Evolutionary conservation across 2,113 vertebrate genomes (phyloP).

Genomic region (Pardalotus punctatus): DNA sequence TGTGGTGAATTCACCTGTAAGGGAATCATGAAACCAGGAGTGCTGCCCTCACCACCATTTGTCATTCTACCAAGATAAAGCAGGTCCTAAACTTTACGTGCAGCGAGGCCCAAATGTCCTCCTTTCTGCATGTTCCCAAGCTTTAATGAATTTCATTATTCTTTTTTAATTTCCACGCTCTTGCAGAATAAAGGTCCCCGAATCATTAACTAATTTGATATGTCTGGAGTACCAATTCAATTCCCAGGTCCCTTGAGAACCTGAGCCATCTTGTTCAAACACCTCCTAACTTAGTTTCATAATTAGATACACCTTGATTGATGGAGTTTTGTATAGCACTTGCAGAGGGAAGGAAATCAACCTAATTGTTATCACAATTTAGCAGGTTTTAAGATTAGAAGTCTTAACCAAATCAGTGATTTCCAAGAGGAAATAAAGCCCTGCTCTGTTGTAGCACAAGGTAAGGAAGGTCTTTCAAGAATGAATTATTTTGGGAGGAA

Average conservation of each 20-base stretch:
- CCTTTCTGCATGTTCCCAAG: constrained; percentile 26
- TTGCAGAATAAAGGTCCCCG: constrained; percentile 75
- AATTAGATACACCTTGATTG: constrained; percentile 78
- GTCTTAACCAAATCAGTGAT: constrained; percentile 40
- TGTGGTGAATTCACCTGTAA: constrained; percentile 5
- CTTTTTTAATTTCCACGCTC: constrained; percentile 76
- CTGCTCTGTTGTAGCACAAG: background rate
- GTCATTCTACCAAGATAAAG: constrained; percentile 31
- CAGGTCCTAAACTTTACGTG: constrained; percentile 49
- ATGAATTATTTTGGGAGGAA: background rate
- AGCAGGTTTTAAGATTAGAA: constrained; percentile 55
- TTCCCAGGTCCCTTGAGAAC: constrained; percentile 63
- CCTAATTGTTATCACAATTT: constrained; percentile 70
- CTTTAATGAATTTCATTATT: constrained; percentile 79
- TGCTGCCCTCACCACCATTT: background rate
- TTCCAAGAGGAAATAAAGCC: constrained; percentile 36
- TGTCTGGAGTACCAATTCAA: constrained; percentile 75
- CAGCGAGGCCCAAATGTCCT: constrained; percentile 23
- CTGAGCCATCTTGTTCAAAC: constrained; percentile 75
- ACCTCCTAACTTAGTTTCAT: constrained; percentile 80
- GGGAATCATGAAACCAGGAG: background rate
- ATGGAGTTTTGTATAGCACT: constrained; percentile 54
- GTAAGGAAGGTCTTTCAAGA: background rate
- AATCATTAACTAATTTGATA: constrained; percentile 83
- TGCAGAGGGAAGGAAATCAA: constrained; percentile 57